These are phyloP conservation scores for Drosophila paranaensis DNA, from an alignment of 2,888 invertebrate species.

Conservation along the genomic window DNA sequence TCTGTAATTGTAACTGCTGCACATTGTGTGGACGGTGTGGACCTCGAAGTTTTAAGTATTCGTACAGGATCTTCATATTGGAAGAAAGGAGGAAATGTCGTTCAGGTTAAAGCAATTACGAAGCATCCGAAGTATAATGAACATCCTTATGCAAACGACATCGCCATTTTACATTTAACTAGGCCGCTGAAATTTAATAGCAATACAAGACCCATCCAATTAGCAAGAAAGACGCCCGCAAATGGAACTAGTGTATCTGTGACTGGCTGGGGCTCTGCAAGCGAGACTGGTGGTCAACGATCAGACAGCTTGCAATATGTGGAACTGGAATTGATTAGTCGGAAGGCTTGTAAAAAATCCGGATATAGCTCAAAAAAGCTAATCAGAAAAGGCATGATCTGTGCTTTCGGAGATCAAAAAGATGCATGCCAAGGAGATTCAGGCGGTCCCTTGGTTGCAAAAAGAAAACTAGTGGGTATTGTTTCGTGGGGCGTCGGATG, in stretches of 20 bases:
- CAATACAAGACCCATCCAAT: not conserved
- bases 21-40: not conserved
- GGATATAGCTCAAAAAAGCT: too few species aligned
- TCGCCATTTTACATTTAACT: not conserved
- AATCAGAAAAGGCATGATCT: not conserved
- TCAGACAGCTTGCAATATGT: not conserved
- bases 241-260: not conserved
- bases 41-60: rapidly evolving
- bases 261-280: not conserved
- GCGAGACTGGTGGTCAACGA: rapidly evolving
- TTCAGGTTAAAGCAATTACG: not conserved
- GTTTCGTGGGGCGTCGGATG: constrained; percentile 4
- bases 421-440: constrained; percentile 4
- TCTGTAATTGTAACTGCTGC: not conserved
- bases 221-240: not conserved
- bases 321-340: not conserved
- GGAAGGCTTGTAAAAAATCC: rapidly evolving
- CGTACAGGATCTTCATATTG: not conserved
- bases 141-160: rapidly evolving
- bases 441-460: not conserved
- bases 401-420: not conserved
- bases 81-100: not conserved
- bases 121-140: not conserved
- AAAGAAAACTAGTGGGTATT: constrained; percentile 3
- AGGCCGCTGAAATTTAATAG: not conserved